These are phyloP conservation scores for Holothuria scabra DNA, from an alignment of 53 echinoderm and acorn worm species.

Conservation along the genomic window DNA sequence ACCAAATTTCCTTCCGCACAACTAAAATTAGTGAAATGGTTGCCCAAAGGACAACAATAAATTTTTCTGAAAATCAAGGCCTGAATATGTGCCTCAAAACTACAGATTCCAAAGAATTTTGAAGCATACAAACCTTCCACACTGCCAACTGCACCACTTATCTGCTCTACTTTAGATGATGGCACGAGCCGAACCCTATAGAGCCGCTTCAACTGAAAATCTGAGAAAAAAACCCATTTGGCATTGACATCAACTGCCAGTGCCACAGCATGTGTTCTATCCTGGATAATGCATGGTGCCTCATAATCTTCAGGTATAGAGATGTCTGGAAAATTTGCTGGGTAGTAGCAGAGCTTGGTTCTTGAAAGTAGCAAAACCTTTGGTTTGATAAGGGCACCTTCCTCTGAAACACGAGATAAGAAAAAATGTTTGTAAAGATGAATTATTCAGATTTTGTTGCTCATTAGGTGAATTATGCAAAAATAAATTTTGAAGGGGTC, in stretches of 20 bases:
- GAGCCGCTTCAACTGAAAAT: constrained; percentile 71
- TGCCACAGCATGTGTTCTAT: constrained; percentile 76
- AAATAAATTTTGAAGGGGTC: no score
- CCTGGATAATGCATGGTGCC: constrained; percentile 65
- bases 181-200: constrained; percentile 69
- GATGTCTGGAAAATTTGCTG: constrained; percentile 78
- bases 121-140: constrained; percentile 74
- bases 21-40: no score
- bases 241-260: constrained; percentile 69
- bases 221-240: constrained; percentile 79
- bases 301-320: constrained; percentile 28
- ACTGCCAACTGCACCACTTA: constrained; percentile 85
- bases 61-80: no score
- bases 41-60: no score
- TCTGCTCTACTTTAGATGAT: constrained; percentile 60
- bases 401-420: constrained; percentile 8
- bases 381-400: constrained; percentile 63
- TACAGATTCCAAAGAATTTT: no score
- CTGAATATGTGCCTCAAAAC: no score
- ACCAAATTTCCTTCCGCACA: no score
- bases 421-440: neutral
- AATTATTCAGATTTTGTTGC: no score
- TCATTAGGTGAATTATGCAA: no score
- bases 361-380: constrained; percentile 71
- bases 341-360: constrained; percentile 72